These are phyloP conservation scores for Euwallacea similis DNA, from an alignment of 1,140 invertebrate genomes.

Conservation along the genomic window DNA sequence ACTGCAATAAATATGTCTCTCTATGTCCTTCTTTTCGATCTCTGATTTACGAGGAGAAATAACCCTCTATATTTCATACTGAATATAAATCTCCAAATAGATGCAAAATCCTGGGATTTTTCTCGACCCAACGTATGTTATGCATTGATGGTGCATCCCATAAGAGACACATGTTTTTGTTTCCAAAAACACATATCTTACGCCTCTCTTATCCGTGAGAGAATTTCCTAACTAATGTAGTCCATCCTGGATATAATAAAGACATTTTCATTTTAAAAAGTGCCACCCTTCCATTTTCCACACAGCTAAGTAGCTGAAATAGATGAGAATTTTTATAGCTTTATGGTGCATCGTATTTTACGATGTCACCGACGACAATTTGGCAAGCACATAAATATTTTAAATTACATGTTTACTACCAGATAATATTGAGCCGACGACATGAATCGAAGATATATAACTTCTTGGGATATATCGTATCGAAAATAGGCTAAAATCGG, in stretches of 20 bases:
- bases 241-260: too few relatives aligned
- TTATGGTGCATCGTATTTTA: slow-evolving; percentile 13
- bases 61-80: background rate
- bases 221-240: too few relatives aligned
- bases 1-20: background rate
- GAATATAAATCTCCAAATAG: background rate
- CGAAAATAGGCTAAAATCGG: background rate
- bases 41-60: background rate
- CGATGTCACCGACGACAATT: slow-evolving; percentile 12
- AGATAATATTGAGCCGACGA: background rate
- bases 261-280: background rate
- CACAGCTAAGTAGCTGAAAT: slow-evolving; percentile 1
- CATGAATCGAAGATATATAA: slow-evolving; percentile 8
- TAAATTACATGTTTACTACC: slow-evolving; percentile 14
- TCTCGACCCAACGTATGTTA: background rate
- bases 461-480: background rate
- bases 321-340: slow-evolving; percentile 5
- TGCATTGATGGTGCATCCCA: background rate
- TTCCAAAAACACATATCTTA: too few relatives aligned
- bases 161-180: background rate
- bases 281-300: background rate
- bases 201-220: too few relatives aligned
- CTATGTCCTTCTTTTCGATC: slow-evolving; percentile 1
- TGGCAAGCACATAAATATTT: slow-evolving; percentile 14
- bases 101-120: background rate